Evolutionary conservation across 2,888 invertebrate genomes (phyloP), one percentile per base, ranked within the genome.

Genomic region (Habrosyne pyritoides): DNA sequence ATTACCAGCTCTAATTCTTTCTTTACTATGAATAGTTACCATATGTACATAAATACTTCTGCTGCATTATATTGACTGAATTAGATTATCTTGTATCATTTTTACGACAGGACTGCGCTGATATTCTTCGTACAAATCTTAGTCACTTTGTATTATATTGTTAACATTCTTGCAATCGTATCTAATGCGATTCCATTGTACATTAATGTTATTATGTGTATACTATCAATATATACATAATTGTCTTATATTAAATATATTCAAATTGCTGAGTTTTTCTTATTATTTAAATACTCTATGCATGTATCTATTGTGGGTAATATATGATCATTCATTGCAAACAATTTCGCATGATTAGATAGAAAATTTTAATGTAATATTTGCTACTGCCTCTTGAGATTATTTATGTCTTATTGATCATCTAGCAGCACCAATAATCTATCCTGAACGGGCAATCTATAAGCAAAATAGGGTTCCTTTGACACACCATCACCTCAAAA

Each of bases 91-190:
- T 71, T 68, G 71, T 75, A 77, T 73, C 70, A 69, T 71, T 68
- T 72, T 71, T 73, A 75, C 64, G 69, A 75, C 67, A 75, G 73
- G 76, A 84, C 81, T 85, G 77, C 73, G 75, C 83, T 80, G 75
- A 81, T 84, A 83, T 83, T 84, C 85, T 86, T 84, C 86, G 87
- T 87, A 88, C 88, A 88, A 88, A 87, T 82, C 73, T 82, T 75
- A 78, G 74, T 81, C 79, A 81, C 75, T 84, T 73, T 82, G 74
- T 82, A 80, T 71, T 71, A 72, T 75, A 84, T 81, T 83, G 81
- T 84, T 83, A 76, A 79, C 75, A 75, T 73, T 79, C 75, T 81
- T 80, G 74, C 61, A 61, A 81, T 79, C 82, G 86, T 83, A 86
- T 87, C 60, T 78, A 75, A 86, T 87, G 75, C 86, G 84, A 67